Evolutionary conservation across 2,797 vertebrate genomes (phyloP).

Genomic region (Falco cherrug): DNA sequence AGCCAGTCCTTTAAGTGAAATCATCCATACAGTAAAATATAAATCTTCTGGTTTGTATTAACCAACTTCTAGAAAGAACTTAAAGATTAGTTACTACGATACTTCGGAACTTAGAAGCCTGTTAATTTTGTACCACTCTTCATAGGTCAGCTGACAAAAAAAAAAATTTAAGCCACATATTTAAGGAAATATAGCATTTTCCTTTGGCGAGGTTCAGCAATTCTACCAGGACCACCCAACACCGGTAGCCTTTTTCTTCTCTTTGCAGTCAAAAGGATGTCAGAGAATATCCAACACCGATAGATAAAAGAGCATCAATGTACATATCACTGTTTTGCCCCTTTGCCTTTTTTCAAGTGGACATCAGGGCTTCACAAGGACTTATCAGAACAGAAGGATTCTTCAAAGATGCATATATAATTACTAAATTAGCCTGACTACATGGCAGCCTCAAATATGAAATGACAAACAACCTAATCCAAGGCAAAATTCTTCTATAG

Average conservation of each 20-base stretch:
- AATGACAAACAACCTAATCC: neutral
- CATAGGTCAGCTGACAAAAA: neutral
- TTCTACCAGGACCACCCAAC: neutral
- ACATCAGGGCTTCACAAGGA: neutral
- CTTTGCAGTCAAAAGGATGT: neutral
- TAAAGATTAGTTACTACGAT: neutral
- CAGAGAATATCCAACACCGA: neutral
- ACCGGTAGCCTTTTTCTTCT: neutral
- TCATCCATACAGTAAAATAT: neutral
- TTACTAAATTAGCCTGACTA: conserved; percentile 5
- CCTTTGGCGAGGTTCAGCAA: neutral
- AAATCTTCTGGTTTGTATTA: neutral
- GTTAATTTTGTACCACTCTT: neutral
- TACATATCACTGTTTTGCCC: neutral
- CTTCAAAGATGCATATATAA: neutral
- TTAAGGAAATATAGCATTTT: neutral
- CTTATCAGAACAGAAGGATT: neutral
- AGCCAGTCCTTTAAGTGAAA: neutral
- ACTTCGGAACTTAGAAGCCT: neutral
- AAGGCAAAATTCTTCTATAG: neutral
- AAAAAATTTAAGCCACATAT: neutral
- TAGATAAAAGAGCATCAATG: neutral
- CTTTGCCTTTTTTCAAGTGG: neutral
- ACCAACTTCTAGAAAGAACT: neutral
- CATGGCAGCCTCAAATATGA: neutral